These are phyloP conservation scores for Adelosebastes latens DNA, from an alignment of 2,797 vertebrate genomes.

Conservation along the genomic window DNA sequence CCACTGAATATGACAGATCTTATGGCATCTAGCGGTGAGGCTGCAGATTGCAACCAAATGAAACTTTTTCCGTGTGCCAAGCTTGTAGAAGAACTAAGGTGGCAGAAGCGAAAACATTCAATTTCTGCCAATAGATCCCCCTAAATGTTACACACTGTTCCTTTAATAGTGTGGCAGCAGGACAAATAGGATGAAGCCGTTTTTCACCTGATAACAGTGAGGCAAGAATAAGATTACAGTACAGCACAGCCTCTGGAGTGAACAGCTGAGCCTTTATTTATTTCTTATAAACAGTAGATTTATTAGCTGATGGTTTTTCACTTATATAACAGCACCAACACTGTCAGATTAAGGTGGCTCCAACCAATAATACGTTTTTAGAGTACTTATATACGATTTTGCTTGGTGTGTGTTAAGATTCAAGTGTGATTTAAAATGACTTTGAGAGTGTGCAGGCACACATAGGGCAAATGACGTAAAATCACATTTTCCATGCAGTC, in stretches of 20 bases:
- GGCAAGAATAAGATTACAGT: neutral
- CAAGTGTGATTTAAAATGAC: neutral
- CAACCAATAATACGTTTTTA: neutral
- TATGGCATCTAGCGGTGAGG: too few species aligned
- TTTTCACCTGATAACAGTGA: too few species aligned
- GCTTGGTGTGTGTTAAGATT: neutral
- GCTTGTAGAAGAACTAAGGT: too few species aligned
- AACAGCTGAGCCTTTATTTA: neutral
- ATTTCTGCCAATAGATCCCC: too few species aligned
- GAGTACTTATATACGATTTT: neutral
- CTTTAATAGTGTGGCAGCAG: too few species aligned
- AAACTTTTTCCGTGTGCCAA: too few species aligned
- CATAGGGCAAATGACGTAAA: neutral
- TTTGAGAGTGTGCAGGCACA: neutral
- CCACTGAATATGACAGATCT: too few species aligned
- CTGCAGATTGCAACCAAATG: too few species aligned
- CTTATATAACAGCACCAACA: neutral
- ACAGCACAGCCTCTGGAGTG: neutral
- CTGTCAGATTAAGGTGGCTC: neutral
- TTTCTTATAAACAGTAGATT: neutral
- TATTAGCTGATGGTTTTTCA: neutral
- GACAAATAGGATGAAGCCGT: too few species aligned
- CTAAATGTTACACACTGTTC: too few species aligned
- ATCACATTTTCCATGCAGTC: slow-evolving; percentile 13
- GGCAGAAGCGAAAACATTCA: too few species aligned